These are phyloP conservation scores for Melanotaenia parkinsoni DNA, from an alignment of 2,797 vertebrate genomes.

Conservation along the genomic window DNA sequence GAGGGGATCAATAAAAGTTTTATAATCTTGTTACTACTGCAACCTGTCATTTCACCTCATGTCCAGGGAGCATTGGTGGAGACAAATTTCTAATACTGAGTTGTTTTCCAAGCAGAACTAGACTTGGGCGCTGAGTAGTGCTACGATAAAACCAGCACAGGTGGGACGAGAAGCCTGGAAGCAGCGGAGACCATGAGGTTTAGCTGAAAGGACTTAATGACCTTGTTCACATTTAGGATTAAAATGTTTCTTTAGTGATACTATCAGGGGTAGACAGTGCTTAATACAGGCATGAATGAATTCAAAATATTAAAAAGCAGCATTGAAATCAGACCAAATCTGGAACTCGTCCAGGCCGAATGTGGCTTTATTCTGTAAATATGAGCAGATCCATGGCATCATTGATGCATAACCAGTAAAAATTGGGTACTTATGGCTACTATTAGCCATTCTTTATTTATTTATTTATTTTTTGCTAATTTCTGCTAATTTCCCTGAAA, in stretches of 20 bases:
- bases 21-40: constrained; percentile 79
- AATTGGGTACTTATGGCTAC: not conserved
- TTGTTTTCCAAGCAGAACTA: constrained; percentile 9
- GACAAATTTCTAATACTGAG: constrained; percentile 17
- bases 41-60: constrained; percentile 70
- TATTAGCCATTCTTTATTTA: not conserved
- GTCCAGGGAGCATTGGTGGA: constrained; percentile 18
- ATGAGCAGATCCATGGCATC: not conserved
- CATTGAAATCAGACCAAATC: not conserved
- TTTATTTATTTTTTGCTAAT: not conserved
- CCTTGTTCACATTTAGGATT: not conserved
- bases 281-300: constrained; percentile 1
- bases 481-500: not conserved
- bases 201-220: constrained; percentile 24
- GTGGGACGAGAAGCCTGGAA: constrained; percentile 36
- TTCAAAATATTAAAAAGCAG: not conserved
- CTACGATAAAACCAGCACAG: constrained; percentile 24
- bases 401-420: not conserved
- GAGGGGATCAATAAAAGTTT: constrained; percentile 81
- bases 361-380: not conserved
- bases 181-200: constrained; percentile 27
- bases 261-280: not conserved
- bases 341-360: not conserved
- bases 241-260: not conserved
- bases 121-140: not conserved